Conservation (phyloP, 2,113 vertebrate species). For the Phalacrocorax brasilianus region DNA sequence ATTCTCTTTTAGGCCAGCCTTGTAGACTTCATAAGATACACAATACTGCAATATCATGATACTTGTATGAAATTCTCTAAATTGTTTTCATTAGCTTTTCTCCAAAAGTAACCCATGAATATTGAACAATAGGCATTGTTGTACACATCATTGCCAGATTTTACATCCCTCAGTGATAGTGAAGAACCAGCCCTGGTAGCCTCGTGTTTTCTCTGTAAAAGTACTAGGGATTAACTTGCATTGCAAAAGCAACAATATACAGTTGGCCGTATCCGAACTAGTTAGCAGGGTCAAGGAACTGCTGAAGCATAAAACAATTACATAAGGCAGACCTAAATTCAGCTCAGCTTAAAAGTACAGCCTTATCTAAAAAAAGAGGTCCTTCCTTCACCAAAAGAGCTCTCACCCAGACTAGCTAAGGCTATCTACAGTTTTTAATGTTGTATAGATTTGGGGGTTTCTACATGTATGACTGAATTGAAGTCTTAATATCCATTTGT, state of each 20-base stretch:
- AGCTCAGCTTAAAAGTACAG: neutral
- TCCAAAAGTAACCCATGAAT: neutral
- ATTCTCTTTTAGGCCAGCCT: neutral
- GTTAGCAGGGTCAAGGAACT: neutral
- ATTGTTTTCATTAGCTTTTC: neutral
- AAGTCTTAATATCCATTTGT: neutral
- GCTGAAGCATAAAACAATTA: neutral
- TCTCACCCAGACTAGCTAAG: neutral
- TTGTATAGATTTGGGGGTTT: neutral
- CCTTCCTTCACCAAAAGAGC: neutral
- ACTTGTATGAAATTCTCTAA: neutral
- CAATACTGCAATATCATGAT: neutral
- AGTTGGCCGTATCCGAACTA: neutral
- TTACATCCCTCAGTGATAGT: neutral
- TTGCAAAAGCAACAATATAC: neutral
- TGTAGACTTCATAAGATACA: neutral
- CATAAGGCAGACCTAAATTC: neutral
- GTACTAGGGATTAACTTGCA: neutral
- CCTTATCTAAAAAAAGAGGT: neutral
- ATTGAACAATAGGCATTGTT: neutral
- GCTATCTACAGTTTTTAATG: neutral
- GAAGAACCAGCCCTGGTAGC: neutral
- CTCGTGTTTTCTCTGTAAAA: neutral
- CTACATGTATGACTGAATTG: neutral
- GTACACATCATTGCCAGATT: neutral